Conservation (phyloP, 2,888 invertebrate species). For the Rhyacophila evoluta region DNA sequence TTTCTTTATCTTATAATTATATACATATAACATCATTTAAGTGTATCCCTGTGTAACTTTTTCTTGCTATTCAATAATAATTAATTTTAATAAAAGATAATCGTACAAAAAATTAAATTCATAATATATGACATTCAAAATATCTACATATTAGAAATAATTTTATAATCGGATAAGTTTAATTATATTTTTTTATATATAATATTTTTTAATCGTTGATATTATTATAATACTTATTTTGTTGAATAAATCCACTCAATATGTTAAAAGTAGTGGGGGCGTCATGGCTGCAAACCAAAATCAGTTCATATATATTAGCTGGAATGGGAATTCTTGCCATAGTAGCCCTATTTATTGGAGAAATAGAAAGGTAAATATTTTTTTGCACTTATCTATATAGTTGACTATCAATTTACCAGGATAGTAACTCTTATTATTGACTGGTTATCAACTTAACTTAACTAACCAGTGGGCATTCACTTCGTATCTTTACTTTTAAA, state of each 20-base stretch:
- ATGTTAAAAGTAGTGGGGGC: conserved; percentile 85
- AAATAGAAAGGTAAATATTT: conserved; percentile 78
- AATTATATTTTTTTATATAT: neutral
- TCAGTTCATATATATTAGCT: conserved; percentile 78
- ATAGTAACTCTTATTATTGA: too few relatives aligned
- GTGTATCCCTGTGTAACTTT: neutral
- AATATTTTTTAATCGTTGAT: conserved; percentile 5
- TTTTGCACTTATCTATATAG: too few relatives aligned
- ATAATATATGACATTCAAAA: conserved; percentile 41
- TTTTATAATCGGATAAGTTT: neutral
- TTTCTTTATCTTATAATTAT: conserved; percentile 67
- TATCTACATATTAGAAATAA: conserved; percentile 11
- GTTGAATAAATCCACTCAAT: conserved; percentile 61
- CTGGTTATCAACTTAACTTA: too few relatives aligned
- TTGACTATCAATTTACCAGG: too few relatives aligned
- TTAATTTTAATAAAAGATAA: conserved; percentile 28
- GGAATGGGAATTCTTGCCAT: conserved; percentile 77
- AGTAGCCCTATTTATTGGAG: conserved; percentile 77
- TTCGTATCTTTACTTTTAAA: too few relatives aligned
- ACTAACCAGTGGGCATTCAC: too few relatives aligned
- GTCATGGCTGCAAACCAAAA: conserved; percentile 81
- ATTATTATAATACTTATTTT: conserved; percentile 28
- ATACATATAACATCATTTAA: neutral
- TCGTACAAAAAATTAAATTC: neutral
- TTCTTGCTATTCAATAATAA: conserved; percentile 27